Percentiles rank a stretch among this genome's conserved stretches.
Evolutionary conservation across 2,888 invertebrate species (phyloP).

Genomic region (Rhabditoides inermis): DNA sequence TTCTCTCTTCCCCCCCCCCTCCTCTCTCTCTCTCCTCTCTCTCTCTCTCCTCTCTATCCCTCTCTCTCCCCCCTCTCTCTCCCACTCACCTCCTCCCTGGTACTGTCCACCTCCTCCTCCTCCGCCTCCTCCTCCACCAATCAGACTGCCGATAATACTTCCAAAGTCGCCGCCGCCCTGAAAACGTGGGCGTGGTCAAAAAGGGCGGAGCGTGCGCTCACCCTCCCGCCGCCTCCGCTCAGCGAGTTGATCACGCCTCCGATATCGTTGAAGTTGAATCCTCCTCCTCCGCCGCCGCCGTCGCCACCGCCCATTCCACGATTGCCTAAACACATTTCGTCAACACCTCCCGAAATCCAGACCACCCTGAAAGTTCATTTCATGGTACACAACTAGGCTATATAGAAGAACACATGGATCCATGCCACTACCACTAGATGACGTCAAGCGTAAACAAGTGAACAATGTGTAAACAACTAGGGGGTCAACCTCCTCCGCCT

Average conservation of each 20-base stretch:
- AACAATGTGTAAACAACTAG: too few relatives aligned
- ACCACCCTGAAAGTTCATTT: too few relatives aligned
- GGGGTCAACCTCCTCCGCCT: too few relatives aligned
- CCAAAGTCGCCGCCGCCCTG: constrained; percentile 20
- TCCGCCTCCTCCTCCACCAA: constrained; percentile 25
- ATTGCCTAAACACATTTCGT: too few relatives aligned
- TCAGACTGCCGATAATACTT: constrained; percentile 19
- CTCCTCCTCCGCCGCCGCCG: constrained; percentile 15
- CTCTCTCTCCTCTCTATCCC: constrained; percentile 36
- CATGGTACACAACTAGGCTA: too few relatives aligned
- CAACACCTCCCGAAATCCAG: too few relatives aligned
- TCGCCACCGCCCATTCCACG: background rate
- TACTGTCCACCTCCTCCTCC: constrained; percentile 19
- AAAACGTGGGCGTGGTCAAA: background rate
- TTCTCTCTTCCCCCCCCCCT: background rate
- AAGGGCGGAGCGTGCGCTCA: too few relatives aligned
- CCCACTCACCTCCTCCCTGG: constrained; percentile 8
- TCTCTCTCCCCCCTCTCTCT: too few relatives aligned
- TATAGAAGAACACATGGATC: background rate
- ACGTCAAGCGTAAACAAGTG: too few relatives aligned
- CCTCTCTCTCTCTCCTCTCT: background rate
- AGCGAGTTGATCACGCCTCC: constrained; percentile 14
- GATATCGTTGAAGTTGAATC: constrained; percentile 26
- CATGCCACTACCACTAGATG: background rate
- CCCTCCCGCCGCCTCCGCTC: background rate